Base-by-base conservation (phyloP, 1,140 invertebrate species). In the Cepaea nemoralis region DNA sequence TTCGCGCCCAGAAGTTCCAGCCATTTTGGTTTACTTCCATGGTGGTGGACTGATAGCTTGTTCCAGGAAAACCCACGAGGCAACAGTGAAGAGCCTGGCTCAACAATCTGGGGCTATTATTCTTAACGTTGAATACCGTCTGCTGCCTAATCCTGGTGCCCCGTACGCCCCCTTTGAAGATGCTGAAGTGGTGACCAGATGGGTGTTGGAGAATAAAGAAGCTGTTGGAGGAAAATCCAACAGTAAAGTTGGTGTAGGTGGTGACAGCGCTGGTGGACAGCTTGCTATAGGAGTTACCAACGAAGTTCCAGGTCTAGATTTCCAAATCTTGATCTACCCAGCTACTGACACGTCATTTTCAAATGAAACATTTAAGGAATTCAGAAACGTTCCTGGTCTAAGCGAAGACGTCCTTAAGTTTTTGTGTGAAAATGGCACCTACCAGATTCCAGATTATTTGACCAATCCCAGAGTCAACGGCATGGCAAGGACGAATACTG, bases 171-270 rank as follows among this genome's bases (percentile, higher is more conserved):
- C 39, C 12, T 81, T 86, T 35, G 40, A 85, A 10, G 86, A 87
- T 74, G 81, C 82, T 27, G 40, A 39, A 0, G 6, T 1, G 8
- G 85, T 82, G 5, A 71, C 77, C 0, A 69, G 71, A 31, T 86
- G 85, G 85, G 70, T 83, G 37, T 24, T 77, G 31, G 37, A 67
- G 31, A 83, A 86, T 63, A 86, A 85, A 67, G 77, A 35, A 19
- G 63, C 55, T 1, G 24, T 86, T 10, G 82, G 84, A 66, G 87
- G 83, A 0, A 74, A 39, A 40, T 70, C 77, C 27, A 59, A 77
- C 0, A 88, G 86, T 76, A 66, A 55, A 31, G 78, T 90, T 22
- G 89, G 89, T 35, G 85, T 90, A 14, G 85, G 79, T 27, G 89
- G 87, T 19, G 86, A 88, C 84, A 87, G 85, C 67, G 86, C 83